Percentiles rank a stretch among this genome's conserved stretches.
Evolutionary conservation across 2,113 vertebrate species (phyloP).

Genomic region (Brienomyrus brachyistius): DNA sequence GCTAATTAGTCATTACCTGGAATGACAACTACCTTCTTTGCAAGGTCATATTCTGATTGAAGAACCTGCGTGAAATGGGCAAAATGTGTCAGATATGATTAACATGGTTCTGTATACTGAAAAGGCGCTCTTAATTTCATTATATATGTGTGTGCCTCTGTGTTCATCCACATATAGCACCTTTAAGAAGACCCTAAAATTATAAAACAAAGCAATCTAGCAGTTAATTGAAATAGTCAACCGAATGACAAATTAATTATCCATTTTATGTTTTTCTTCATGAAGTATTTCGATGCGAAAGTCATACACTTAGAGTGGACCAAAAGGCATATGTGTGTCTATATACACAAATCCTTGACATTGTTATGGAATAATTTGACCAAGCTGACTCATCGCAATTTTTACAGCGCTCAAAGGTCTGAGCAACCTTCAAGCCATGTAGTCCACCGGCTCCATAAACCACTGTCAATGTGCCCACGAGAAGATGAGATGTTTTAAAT

Average conservation of each 20-base stretch:
- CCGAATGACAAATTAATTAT: background rate
- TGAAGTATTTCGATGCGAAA: background rate
- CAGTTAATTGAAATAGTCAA: background rate
- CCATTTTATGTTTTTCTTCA: background rate
- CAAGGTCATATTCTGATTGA: constrained; percentile 75
- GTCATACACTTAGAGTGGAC: too few relatives aligned
- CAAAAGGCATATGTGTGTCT: background rate
- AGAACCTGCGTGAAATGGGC: constrained; percentile 57
- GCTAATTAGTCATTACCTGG: constrained; percentile 70
- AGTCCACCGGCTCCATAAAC: constrained; percentile 19
- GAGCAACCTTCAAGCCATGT: constrained; percentile 26
- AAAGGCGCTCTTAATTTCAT: constrained; percentile 41
- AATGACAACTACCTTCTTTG: constrained; percentile 67
- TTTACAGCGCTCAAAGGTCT: constrained; percentile 34
- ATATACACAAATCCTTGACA: background rate
- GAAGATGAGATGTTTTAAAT: constrained; percentile 8
- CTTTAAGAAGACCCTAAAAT: background rate
- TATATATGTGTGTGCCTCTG: constrained; percentile 7
- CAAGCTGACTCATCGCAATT: constrained; percentile 35
- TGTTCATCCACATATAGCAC: background rate
- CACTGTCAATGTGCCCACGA: constrained; percentile 8
- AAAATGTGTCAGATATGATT: constrained; percentile 56
- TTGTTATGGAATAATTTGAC: constrained; percentile 20
- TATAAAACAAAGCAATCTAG: background rate
- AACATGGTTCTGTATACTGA: constrained; percentile 42